phyloP scores from a whole-genome alignment of 2,888 invertebrate species.

The Seira musarum region DNA sequence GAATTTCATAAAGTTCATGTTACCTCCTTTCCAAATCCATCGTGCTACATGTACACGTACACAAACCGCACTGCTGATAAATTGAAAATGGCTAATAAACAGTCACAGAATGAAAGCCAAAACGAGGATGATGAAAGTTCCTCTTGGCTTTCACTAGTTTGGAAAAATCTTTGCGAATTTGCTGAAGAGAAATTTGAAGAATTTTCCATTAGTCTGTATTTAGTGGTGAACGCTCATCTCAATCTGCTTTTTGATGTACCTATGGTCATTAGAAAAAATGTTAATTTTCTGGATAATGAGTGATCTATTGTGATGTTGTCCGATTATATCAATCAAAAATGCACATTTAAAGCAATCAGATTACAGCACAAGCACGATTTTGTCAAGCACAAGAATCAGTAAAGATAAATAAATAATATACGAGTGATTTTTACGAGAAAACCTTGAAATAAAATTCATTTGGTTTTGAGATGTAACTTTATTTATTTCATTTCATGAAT shows the following conservation, averaged over 20 bases:
- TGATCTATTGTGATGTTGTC: no score
- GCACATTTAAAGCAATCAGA: no score
- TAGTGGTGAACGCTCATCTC: slow-evolving; percentile 76
- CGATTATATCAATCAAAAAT: no score
- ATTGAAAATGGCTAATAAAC: slow-evolving; percentile 34
- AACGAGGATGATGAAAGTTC: neutral
- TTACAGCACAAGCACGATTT: slow-evolving; percentile 17
- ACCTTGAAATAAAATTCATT: no score
- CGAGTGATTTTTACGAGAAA: neutral
- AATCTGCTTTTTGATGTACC: slow-evolving; percentile 76
- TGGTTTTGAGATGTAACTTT: no score
- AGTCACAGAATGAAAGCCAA: slow-evolving; percentile 10
- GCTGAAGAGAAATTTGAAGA: slow-evolving; percentile 59
- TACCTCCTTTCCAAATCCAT: slow-evolving; percentile 77
- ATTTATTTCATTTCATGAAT: no score
- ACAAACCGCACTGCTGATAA: slow-evolving; percentile 75
- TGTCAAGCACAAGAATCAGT: neutral
- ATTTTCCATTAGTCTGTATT: slow-evolving; percentile 67
- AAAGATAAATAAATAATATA: neutral
- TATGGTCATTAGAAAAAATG: slow-evolving; percentile 74
- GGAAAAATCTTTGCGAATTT: slow-evolving; percentile 43
- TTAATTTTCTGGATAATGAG: slow-evolving; percentile 54
- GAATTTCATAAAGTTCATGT: slow-evolving; percentile 81
- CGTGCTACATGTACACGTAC: slow-evolving; percentile 86
- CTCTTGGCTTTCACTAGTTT: neutral